These are phyloP conservation scores for Corydoras sp. DNA, from an alignment of 2,113 vertebrate genomes.

Conservation along the genomic window DNA sequence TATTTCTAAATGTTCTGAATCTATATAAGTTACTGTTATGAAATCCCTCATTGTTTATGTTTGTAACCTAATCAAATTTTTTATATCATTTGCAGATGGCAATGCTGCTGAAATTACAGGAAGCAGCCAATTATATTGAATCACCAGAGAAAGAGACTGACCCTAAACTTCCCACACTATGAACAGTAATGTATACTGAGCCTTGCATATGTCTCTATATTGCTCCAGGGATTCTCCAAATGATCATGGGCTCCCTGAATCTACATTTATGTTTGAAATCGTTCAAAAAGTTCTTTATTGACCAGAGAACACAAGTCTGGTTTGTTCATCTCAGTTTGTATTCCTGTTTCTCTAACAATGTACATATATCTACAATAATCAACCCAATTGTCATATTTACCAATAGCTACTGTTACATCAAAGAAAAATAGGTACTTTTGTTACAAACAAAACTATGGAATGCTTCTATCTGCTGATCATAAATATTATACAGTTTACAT, in stretches of 20 bases:
- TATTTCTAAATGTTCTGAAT: background rate
- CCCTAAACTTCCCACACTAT: slow-evolving; percentile 75
- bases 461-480: slow-evolving; percentile 34
- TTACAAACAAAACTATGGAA: slow-evolving; percentile 27
- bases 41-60: too few species aligned
- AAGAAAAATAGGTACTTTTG: slow-evolving; percentile 21
- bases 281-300: slow-evolving; percentile 34
- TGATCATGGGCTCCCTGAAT: slow-evolving; percentile 16
- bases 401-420: slow-evolving; percentile 14
- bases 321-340: slow-evolving; percentile 19
- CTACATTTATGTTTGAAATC: slow-evolving; percentile 18
- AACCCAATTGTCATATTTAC: background rate
- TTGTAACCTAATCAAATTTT: background rate
- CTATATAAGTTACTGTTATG: background rate
- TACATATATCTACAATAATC: slow-evolving; percentile 27
- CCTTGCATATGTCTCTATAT: slow-evolving; percentile 11
- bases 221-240: slow-evolving; percentile 6
- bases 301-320: slow-evolving; percentile 14
- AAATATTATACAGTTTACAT: slow-evolving; percentile 26
- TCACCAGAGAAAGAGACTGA: slow-evolving; percentile 91
- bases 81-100: slow-evolving; percentile 77
- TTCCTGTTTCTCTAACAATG: slow-evolving; percentile 24
- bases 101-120: slow-evolving; percentile 97
- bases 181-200: slow-evolving; percentile 33
- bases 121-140: slow-evolving; percentile 95